Percentiles rank a stretch among this genome's conserved stretches.
phyloP scores from a whole-genome alignment of 2,113 vertebrate genomes.

The Ophiodon elongatus region DNA sequence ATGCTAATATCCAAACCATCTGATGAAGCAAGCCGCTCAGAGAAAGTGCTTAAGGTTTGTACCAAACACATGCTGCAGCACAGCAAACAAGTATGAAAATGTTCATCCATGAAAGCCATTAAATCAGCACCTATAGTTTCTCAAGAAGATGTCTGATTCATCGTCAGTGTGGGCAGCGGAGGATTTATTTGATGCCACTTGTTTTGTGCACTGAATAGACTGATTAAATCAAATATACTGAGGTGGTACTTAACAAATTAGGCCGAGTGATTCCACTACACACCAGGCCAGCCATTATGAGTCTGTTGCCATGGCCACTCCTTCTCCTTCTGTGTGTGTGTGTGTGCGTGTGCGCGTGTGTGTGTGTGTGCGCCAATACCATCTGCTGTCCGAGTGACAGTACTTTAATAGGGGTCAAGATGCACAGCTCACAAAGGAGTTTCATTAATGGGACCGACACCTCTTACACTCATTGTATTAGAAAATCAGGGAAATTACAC shows the following conservation, averaged over 20 bases:
- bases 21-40: background rate
- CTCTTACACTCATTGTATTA: slow-evolving; percentile 74
- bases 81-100: background rate
- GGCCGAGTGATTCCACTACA: slow-evolving; percentile 81
- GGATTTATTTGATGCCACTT: slow-evolving; percentile 79
- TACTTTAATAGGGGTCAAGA: slow-evolving; percentile 85
- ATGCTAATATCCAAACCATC: slow-evolving; percentile 1
- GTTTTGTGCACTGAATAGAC: slow-evolving; percentile 78
- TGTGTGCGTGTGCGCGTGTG: slow-evolving; percentile 41
- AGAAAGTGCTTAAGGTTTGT: background rate
- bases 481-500: slow-evolving; percentile 77
- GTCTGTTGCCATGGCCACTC: slow-evolving; percentile 83
- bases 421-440: slow-evolving; percentile 76
- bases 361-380: slow-evolving; percentile 59
- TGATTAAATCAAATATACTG: slow-evolving; percentile 83
- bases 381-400: slow-evolving; percentile 83
- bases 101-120: slow-evolving; percentile 25
- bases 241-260: slow-evolving; percentile 88
- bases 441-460: slow-evolving; percentile 75
- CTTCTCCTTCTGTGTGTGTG: slow-evolving; percentile 46
- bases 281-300: slow-evolving; percentile 79
- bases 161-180: slow-evolving; percentile 60
- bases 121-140: slow-evolving; percentile 37
- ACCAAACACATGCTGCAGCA: slow-evolving; percentile 8
- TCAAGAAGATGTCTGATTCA: slow-evolving; percentile 62